Evolutionary conservation across 2,888 invertebrate genomes (phyloP), one percentile per base, ranked within the genome.

Genomic region (Plagodis pulveraria): DNA sequence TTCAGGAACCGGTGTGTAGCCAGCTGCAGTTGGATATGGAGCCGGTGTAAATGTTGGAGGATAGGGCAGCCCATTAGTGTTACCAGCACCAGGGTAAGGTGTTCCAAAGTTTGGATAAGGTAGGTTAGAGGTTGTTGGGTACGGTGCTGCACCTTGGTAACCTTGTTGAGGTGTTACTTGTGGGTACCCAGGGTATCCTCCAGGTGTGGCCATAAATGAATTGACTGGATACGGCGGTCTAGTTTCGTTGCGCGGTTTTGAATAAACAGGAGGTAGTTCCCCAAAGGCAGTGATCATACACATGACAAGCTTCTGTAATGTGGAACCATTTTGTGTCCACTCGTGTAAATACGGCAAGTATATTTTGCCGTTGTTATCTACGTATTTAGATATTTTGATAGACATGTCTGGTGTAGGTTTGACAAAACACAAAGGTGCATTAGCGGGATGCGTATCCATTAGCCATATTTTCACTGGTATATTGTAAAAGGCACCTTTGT

Each of bases 391-490:
- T 11, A 97, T 96, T 93, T 98, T 99, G 65, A 99, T 98, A 63
- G 96, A 95, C 99, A 99, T 99, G 69, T 97, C 97, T 38, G 95
- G 80, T 6, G 99, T 99, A 8, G 99, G 99, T 85, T 96, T 97
- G 0, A 99, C 99, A 78, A 96, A 97, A 81, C 97, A 97, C 90
- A 99, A 96, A 0, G 99, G 99, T 40, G 99, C 98, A 91, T 98
- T 97, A 81, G 97, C 96, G 0, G 99, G 99, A 93, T 99, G 98
- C 5, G 98, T 99, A 80, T 99, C 98, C 95, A 98, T 96, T 50
- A 99, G 83, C 98, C 98, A 99, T 76, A 99, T 96, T 80, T 97
- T 96, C 43, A 99, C 95, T 10, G 99, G 99, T 84, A 99, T 99
- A 90, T 99, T 98, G 89, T 99, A 99, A 47, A 94, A 94, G 59